Evolutionary conservation across 2,888 invertebrate genomes (phyloP).

Genomic region (Iphiclides podalirius): DNA sequence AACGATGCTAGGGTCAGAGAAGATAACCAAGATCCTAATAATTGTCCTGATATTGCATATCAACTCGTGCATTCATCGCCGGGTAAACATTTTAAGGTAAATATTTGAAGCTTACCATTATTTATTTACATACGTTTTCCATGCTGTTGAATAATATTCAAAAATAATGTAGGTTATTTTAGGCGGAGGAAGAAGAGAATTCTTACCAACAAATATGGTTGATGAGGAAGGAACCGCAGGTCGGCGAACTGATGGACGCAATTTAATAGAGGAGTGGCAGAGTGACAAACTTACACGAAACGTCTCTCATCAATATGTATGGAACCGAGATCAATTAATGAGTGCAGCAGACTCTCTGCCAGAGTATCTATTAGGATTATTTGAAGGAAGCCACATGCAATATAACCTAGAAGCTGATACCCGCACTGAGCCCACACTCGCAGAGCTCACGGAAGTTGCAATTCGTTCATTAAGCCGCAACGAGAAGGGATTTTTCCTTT

Average conservation of each 20-base stretch:
- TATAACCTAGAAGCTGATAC: conserved; percentile 81
- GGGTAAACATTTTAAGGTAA: conserved; percentile 83
- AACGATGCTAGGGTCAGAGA: conserved; percentile 78
- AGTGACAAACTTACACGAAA: conserved; percentile 57
- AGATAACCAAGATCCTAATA: conserved; percentile 54
- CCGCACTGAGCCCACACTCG: conserved; percentile 50
- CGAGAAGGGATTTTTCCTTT: conserved; percentile 83
- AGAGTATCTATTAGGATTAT: conserved; percentile 82
- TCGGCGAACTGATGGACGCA: conserved; percentile 76
- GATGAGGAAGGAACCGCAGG: conserved; percentile 76
- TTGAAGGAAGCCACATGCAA: conserved; percentile 79
- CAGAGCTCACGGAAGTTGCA: conserved; percentile 67
- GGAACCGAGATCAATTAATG: conserved; percentile 80
- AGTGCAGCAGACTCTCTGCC: conserved; percentile 61
- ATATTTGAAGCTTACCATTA: conserved; percentile 17
- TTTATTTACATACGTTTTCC: background rate
- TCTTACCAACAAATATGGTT: conserved; percentile 73
- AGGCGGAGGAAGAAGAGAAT: conserved; percentile 86
- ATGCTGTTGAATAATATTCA: background rate
- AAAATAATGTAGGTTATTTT: conserved; percentile 79
- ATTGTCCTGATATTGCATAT: conserved; percentile 85
- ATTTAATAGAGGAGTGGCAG: conserved; percentile 85
- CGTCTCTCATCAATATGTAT: conserved; percentile 71
- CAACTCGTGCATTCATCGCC: conserved; percentile 83
- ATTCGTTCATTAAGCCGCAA: conserved; percentile 82